Conservation (phyloP, 30 jellyfish, hydroid and myxozoan genomes). For the Pelagia noctiluca region DNA sequence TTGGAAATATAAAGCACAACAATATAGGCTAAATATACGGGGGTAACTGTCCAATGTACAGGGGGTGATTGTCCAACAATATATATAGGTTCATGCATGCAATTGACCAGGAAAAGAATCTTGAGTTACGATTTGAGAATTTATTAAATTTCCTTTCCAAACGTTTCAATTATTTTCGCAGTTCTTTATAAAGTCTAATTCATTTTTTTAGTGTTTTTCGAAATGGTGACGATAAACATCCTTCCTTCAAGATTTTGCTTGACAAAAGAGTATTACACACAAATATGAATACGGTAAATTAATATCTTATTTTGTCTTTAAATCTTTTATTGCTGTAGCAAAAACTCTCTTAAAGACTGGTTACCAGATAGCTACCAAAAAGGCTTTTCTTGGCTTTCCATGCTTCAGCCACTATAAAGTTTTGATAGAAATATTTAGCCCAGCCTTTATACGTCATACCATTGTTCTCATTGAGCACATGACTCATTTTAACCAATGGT, state of each 20-base stretch:
- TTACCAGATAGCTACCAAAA: too few species aligned
- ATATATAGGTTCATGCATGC: too few species aligned
- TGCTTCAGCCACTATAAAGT: too few species aligned
- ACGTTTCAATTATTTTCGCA: neutral
- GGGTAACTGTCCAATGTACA: neutral
- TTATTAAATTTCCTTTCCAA: conserved; percentile 4
- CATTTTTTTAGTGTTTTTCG: conserved; percentile 76
- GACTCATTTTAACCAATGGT: too few species aligned
- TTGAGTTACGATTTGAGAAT: neutral
- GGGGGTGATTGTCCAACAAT: neutral
- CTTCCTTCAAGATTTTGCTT: conserved; percentile 69
- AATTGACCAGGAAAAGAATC: neutral
- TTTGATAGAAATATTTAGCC: too few species aligned
- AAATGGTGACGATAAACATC: conserved; percentile 86
- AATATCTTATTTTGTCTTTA: neutral
- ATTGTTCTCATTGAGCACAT: too few species aligned
- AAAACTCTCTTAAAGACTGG: neutral
- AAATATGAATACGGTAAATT: conserved; percentile 79
- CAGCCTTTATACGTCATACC: too few species aligned
- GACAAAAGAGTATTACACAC: conserved; percentile 79
- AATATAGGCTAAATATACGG: neutral
- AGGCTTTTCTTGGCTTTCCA: too few species aligned
- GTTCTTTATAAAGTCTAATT: neutral
- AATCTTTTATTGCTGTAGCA: neutral
- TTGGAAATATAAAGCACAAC: neutral